Evolutionary conservation across 2,797 vertebrate species (phyloP).

Genomic region (Meriones psammophilus): DNA sequence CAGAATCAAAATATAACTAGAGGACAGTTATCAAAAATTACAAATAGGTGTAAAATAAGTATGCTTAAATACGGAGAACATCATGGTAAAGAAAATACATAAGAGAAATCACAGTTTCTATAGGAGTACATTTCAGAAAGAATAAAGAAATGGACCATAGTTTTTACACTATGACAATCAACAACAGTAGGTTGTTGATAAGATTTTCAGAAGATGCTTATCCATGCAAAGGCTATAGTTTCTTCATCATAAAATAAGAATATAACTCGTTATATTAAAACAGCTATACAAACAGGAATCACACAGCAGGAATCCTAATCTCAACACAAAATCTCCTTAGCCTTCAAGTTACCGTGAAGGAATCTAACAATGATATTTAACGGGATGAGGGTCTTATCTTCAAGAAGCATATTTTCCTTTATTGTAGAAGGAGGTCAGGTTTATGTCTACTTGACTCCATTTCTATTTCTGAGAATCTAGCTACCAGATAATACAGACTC

Average conservation of each 20-base stretch:
- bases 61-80: slow-evolving; percentile 43
- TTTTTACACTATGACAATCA: background rate
- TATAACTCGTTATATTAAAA: background rate
- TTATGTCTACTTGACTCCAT: background rate
- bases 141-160: slow-evolving; percentile 3
- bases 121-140: slow-evolving; percentile 1
- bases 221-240: background rate
- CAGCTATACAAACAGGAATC: background rate
- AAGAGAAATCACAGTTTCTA: slow-evolving; percentile 48
- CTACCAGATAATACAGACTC: background rate
- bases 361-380: background rate
- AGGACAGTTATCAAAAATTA: slow-evolving; percentile 63
- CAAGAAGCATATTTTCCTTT: slow-evolving; percentile 30
- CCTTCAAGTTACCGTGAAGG: background rate
- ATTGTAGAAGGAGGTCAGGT: background rate
- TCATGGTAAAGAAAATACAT: slow-evolving; percentile 59
- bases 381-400: background rate
- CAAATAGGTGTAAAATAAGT: slow-evolving; percentile 53
- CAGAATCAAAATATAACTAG: slow-evolving; percentile 66
- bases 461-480: slow-evolving; percentile 26
- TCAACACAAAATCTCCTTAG: slow-evolving; percentile 10
- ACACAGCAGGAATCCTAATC: slow-evolving; percentile 17
- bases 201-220: slow-evolving; percentile 39
- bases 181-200: background rate
- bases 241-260: slow-evolving; percentile 52